Percentiles rank a stretch among this genome's conserved stretches.
Evolutionary conservation across 2,888 invertebrate species (phyloP).

Genomic region (Clitarchus hookeri): DNA sequence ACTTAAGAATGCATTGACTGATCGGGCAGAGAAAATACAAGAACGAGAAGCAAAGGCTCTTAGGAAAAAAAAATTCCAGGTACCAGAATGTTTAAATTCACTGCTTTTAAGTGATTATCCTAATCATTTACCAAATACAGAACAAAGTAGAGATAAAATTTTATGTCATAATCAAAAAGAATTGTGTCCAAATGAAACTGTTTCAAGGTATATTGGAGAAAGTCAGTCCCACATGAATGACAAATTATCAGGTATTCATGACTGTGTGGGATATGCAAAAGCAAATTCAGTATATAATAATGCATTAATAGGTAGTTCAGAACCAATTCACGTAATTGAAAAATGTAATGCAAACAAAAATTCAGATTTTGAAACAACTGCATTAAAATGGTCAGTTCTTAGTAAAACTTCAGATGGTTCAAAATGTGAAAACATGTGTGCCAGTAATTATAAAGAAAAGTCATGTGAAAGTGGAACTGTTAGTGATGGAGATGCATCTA

Average conservation of each 20-base stretch:
- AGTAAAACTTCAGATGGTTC: neutral
- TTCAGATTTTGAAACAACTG: neutral
- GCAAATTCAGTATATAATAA: neutral
- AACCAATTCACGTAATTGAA: neutral
- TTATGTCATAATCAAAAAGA: neutral
- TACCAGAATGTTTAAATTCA: neutral
- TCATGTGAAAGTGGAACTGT: neutral
- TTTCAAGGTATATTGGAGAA: neutral
- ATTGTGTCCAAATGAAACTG: neutral
- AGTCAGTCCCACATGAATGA: neutral
- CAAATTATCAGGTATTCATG: neutral
- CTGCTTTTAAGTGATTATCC: neutral
- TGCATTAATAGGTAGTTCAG: neutral
- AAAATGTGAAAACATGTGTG: neutral
- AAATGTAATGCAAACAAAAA: neutral
- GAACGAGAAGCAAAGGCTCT: neutral
- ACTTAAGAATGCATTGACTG: neutral
- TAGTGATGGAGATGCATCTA: neutral
- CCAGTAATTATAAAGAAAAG: neutral
- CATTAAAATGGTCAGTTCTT: neutral
- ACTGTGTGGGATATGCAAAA: neutral
- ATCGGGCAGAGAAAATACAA: neutral
- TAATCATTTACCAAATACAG: neutral
- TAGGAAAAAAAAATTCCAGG: neutral
- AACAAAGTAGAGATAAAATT: neutral